Percentiles rank a stretch among this genome's conserved stretches.
Evolutionary conservation across 1,140 invertebrate species (phyloP).

Genomic region (Trichomalopsis sarcophagae): DNA sequence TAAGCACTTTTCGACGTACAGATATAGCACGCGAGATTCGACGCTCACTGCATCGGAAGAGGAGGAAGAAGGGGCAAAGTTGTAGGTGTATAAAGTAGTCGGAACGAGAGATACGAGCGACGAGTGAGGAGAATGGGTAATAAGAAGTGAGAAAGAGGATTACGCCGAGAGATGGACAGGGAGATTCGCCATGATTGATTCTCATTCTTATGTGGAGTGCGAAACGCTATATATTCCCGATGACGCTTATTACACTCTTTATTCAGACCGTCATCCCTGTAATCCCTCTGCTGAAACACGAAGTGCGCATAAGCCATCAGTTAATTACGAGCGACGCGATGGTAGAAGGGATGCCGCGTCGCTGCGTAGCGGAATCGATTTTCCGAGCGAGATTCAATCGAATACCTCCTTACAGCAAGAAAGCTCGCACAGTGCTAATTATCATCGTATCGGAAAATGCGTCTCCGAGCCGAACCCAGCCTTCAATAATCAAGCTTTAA

Average conservation of each 20-base stretch:
- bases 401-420: too few relatives aligned
- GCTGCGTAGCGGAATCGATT: too few relatives aligned
- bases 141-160: not conserved
- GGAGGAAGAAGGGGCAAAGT: not conserved
- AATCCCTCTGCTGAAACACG: too few relatives aligned
- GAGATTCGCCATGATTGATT: not conserved
- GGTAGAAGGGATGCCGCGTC: too few relatives aligned
- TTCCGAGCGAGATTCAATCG: too few relatives aligned
- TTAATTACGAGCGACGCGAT: too few relatives aligned
- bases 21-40: not conserved
- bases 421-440: too few relatives aligned
- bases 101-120: not conserved
- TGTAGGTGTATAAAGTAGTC: not conserved
- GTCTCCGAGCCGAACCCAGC: too few relatives aligned
- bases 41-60: not conserved
- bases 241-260: not conserved
- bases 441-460: too few relatives aligned
- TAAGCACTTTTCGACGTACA: not conserved
- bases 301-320: too few relatives aligned
- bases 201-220: not conserved
- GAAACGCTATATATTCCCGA: not conserved
- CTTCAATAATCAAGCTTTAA: too few relatives aligned
- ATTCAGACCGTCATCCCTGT: not conserved
- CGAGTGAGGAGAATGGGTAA: slow-evolving; percentile 1
- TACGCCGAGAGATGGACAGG: not conserved